Conservation (phyloP, 2,113 vertebrate genomes). For the Ibidorhyncha struthersii region DNA sequence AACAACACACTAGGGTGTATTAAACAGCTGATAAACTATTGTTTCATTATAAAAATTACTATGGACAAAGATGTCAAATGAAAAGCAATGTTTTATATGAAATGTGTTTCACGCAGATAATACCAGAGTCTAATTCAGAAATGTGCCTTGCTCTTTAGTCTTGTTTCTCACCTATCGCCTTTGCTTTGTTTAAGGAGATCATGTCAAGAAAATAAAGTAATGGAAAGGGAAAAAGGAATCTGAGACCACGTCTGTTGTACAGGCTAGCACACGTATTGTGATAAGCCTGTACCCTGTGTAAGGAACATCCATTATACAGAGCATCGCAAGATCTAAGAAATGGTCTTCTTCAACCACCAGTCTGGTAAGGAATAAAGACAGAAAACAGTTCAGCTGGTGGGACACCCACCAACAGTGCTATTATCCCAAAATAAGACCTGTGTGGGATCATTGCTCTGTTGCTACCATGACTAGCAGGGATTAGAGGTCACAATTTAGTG, state of each 20-base stretch:
- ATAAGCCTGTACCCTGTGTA: background rate
- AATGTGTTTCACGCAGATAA: background rate
- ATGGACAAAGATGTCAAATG: background rate
- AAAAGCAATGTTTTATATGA: background rate
- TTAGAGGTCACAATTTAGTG: rapidly evolving
- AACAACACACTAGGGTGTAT: slow-evolving; percentile 36
- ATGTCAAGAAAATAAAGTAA: background rate
- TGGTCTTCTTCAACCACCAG: background rate
- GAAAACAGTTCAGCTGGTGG: background rate
- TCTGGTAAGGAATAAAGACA: background rate
- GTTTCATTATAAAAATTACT: background rate
- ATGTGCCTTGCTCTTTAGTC: background rate
- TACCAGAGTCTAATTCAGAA: background rate
- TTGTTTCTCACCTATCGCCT: background rate
- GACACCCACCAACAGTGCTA: background rate
- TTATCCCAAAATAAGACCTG: background rate
- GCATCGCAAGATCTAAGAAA: background rate
- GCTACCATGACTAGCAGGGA: background rate
- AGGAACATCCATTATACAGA: background rate
- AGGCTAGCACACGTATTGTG: background rate
- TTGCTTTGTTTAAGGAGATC: background rate
- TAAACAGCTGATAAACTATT: slow-evolving; percentile 23
- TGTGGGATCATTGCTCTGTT: background rate
- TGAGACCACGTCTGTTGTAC: background rate
- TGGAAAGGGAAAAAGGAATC: background rate